Evolutionary conservation across 2,888 invertebrate genomes (phyloP).

Genomic region (Melinopterus prodromus): DNA sequence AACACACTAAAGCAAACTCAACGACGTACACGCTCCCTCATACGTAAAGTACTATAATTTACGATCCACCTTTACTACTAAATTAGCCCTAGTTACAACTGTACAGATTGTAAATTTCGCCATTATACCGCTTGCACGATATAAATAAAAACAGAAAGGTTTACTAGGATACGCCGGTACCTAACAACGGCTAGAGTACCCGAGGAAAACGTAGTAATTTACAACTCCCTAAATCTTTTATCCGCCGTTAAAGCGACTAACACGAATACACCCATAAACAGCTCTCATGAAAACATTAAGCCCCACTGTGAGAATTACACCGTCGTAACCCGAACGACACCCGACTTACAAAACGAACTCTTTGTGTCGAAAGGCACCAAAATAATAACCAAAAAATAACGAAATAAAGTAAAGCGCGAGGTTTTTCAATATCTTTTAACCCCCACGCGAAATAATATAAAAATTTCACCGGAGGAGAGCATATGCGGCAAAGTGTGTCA

Average conservation of each 20-base stretch:
- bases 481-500: constrained; percentile 27
- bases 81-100: neutral
- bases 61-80: neutral
- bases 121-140: neutral
- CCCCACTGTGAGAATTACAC: neutral
- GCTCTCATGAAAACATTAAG: neutral
- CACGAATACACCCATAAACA: neutral
- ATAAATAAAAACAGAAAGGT: neutral
- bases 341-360: neutral
- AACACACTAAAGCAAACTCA: neutral
- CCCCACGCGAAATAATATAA: neutral
- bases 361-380: neutral
- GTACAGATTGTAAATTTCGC: neutral
- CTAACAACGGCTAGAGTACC: neutral
- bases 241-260: neutral
- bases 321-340: neutral
- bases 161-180: neutral
- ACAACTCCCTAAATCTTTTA: constrained; percentile 4
- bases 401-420: neutral
- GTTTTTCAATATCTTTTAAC: too few relatives aligned
- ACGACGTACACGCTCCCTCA: neutral
- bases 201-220: neutral
- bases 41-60: neutral
- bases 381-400: neutral
- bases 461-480: neutral